Base-by-base conservation (phyloP, 2,888 invertebrate genomes). In the Microplitis deprimator region DNA sequence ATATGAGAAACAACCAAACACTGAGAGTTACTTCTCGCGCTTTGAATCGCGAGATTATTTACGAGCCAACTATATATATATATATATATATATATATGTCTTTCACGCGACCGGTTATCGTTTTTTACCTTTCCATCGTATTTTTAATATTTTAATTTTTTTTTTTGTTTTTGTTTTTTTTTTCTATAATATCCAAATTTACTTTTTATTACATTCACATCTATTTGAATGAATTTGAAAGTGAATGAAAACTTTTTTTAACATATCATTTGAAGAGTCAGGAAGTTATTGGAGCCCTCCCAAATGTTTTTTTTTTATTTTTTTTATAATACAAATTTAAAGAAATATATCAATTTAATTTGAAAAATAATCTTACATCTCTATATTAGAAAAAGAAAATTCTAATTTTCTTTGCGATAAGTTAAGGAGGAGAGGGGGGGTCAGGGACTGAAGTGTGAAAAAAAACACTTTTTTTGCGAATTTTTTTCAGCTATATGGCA, bases 41-140 rank as follows among this genome's bases (percentile, higher is more conserved):
- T 77, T 38, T 68, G 41, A 72, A 60, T 68, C 72, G 62, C 71
- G 73, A 69, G 73, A 64, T 73, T 70, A 59, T 77, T 73, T 74
- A 74, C 65, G 77, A 77, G 59, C 70, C 38, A 59, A 74, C 17
- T 50, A 67, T 60, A 38, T 17, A n/a, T n/a, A n/a, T n/a, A n/a
- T n/a, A n/a, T n/a, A 29, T 20, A 17, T 39, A n/a, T 50, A 67
- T 60, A 38, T 17, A 29, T 20, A 17, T 39, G 73, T 73, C 70
- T 77, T 73, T 50, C 50, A 65, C 17, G 73, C 65, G 77, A 77
- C 77, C 77, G 77, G 77, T 77, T 77, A 77, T 77, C 77, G 62
- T 73, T 73, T 64, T 68, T 73, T 73, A 64, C 8, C 50, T 77
- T 69, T 65, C 73, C 62, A 41, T 20, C 38, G 60, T 71, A 65